These are phyloP conservation scores for Lampris incognitus DNA, from an alignment of 2,113 vertebrate species.

Conservation along the genomic window DNA sequence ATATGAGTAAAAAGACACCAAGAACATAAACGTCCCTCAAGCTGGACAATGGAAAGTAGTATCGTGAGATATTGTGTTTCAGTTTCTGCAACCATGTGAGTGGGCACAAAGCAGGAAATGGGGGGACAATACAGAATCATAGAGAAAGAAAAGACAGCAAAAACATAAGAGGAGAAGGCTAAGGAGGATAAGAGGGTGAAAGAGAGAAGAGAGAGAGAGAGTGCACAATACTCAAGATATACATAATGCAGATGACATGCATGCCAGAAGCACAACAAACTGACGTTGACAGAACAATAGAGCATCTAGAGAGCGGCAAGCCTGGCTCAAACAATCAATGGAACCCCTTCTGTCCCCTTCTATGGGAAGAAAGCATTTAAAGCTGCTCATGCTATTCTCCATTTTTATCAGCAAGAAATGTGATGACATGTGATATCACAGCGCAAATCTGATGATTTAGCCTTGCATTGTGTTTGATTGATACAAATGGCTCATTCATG, in stretches of 20 bases:
- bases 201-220: conserved; percentile 12
- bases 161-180: not conserved
- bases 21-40: conserved; percentile 37
- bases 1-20: conserved; percentile 25
- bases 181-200: not conserved
- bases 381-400: conserved; percentile 44
- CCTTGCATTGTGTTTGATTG: conserved; percentile 29
- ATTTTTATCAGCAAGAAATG: conserved; percentile 52
- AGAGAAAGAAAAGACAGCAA: not conserved
- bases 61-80: conserved; percentile 26
- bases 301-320: conserved; percentile 63
- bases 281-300: conserved; percentile 78
- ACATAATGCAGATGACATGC: conserved; percentile 83
- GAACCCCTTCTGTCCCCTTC: conserved; percentile 51
- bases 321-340: conserved; percentile 41
- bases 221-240: conserved; percentile 63
- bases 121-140: not conserved
- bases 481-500: conserved; percentile 51
- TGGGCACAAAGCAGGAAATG: conserved; percentile 3
- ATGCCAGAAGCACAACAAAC: conserved; percentile 80
- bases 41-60: conserved; percentile 51
- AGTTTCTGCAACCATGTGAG: conserved; percentile 17
- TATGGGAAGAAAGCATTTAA: conserved; percentile 48
- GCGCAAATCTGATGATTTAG: conserved; percentile 55
- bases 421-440: conserved; percentile 32